phyloP scores from a whole-genome alignment of 2,888 invertebrate species.

The Aspidapion aeneum region DNA sequence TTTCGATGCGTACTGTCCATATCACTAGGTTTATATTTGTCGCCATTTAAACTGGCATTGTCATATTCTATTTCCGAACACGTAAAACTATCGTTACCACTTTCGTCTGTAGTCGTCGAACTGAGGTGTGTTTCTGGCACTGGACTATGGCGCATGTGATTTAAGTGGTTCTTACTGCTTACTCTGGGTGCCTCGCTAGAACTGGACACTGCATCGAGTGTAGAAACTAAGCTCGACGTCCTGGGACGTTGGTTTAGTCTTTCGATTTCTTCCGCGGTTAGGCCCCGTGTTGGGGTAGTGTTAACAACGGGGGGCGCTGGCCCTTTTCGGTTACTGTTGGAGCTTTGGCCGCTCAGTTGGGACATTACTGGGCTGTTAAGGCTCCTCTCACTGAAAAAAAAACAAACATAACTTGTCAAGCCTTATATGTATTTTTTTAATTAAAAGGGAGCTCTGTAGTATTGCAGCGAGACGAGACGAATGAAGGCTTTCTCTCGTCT shows the following conservation, averaged over 20 bases:
- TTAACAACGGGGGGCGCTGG: conserved; percentile 66
- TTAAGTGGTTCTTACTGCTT: conserved; percentile 60
- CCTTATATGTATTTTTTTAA: too few species aligned
- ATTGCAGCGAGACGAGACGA: too few species aligned
- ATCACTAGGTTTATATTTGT: conserved; percentile 57
- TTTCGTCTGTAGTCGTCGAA: conserved; percentile 86
- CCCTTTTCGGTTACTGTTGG: conserved; percentile 62
- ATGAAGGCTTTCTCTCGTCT: too few species aligned
- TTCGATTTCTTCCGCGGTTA: conserved; percentile 92
- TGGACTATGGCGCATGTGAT: conserved; percentile 50
- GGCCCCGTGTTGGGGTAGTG: conserved; percentile 69
- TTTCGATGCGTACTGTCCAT: conserved; percentile 40
- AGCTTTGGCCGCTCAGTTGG: conserved; percentile 83
- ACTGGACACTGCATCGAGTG: conserved; percentile 91
- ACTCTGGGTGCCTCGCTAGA: conserved; percentile 78
- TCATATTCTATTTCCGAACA: conserved; percentile 98
- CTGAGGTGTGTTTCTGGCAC: conserved; percentile 70
- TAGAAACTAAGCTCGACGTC: conserved; percentile 87
- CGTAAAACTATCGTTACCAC: conserved; percentile 95
- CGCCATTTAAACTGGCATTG: conserved; percentile 79
- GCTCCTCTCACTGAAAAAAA: conserved; percentile 74
- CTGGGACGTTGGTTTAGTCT: conserved; percentile 71
- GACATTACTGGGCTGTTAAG: conserved; percentile 92
- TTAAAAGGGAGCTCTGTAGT: too few species aligned
- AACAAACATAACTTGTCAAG: too few species aligned